A percentile compares a stretch with the other conserved stretches of the same genome.
Conservation (phyloP, 2,113 vertebrate species). For the Maccullochella peelii region DNA sequence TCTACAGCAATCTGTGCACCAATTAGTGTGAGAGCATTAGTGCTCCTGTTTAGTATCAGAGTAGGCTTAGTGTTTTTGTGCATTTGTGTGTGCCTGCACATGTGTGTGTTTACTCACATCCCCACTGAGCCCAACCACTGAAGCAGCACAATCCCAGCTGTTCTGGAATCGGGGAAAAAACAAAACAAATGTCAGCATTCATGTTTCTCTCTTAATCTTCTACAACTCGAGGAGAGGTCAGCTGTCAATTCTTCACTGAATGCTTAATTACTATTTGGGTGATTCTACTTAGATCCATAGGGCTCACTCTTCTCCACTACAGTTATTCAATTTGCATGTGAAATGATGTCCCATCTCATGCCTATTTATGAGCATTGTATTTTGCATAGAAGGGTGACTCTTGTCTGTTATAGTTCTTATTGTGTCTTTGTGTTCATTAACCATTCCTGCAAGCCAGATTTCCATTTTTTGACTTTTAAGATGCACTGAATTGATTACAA, state of each 20-base stretch:
- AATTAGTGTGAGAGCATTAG: slow-evolving; percentile 36
- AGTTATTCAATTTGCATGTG: neutral
- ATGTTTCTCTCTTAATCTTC: slow-evolving; percentile 21
- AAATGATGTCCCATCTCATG: slow-evolving; percentile 3
- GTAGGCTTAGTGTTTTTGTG: neutral
- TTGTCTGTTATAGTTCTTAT: no score
- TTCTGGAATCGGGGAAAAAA: neutral
- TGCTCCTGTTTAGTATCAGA: neutral
- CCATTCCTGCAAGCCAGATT: neutral
- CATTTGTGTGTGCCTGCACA: slow-evolving; percentile 1
- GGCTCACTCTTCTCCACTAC: neutral
- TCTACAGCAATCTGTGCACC: slow-evolving; percentile 25
- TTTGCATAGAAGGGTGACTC: neutral
- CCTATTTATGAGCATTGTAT: slow-evolving; percentile 6
- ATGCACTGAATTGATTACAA: neutral
- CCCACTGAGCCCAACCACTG: slow-evolving; percentile 30
- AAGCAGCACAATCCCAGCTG: slow-evolving; percentile 57
- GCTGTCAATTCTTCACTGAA: slow-evolving; percentile 13
- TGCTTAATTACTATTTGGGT: slow-evolving; percentile 11
- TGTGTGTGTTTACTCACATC: slow-evolving; percentile 9
- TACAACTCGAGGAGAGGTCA: slow-evolving; percentile 20
- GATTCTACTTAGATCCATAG: neutral
- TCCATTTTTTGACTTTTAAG: neutral
- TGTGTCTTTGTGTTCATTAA: neutral
- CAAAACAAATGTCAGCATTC: neutral